Percentiles rank a stretch among this genome's conserved stretches.
These are phyloP conservation scores for Netelia melanura DNA, from an alignment of 2,888 invertebrate genomes.

Conservation along the genomic window DNA sequence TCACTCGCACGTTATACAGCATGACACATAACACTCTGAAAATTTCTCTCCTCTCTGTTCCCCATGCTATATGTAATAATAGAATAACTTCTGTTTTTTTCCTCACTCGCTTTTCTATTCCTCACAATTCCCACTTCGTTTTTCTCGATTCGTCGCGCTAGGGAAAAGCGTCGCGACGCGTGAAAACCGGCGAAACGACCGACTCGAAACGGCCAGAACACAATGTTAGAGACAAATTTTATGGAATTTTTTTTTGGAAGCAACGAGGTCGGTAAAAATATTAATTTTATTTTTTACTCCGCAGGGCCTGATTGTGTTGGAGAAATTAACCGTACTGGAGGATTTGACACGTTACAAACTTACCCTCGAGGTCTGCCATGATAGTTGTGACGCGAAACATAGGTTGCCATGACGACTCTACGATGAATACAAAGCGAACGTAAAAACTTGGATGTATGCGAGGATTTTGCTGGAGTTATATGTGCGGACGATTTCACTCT, in stretches of 20 bases:
- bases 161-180: conserved; percentile 65
- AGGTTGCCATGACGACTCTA: conserved; percentile 78
- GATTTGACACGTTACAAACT: conserved; percentile 76
- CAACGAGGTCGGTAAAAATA: conserved; percentile 23
- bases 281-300: background rate
- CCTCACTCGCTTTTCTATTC: conserved; percentile 37
- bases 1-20: conserved; percentile 12
- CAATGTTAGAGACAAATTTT: conserved; percentile 14
- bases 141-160: conserved; percentile 11
- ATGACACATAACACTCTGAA: conserved; percentile 8
- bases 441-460: conserved; percentile 7
- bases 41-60: background rate
- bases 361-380: conserved; percentile 82
- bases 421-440: conserved; percentile 21
- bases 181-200: conserved; percentile 27
- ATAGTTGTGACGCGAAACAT: conserved; percentile 77
- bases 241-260: conserved; percentile 17
- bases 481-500: background rate
- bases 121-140: background rate
- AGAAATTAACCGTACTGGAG: conserved; percentile 46
- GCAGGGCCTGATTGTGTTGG: background rate
- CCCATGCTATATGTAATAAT: conserved; percentile 29
- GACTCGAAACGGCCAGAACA: background rate
- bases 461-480: background rate
- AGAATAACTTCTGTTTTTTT: conserved; percentile 39